Evolutionary conservation across 2,113 vertebrate genomes (phyloP).

Genomic region (Osmerus eperlanus): DNA sequence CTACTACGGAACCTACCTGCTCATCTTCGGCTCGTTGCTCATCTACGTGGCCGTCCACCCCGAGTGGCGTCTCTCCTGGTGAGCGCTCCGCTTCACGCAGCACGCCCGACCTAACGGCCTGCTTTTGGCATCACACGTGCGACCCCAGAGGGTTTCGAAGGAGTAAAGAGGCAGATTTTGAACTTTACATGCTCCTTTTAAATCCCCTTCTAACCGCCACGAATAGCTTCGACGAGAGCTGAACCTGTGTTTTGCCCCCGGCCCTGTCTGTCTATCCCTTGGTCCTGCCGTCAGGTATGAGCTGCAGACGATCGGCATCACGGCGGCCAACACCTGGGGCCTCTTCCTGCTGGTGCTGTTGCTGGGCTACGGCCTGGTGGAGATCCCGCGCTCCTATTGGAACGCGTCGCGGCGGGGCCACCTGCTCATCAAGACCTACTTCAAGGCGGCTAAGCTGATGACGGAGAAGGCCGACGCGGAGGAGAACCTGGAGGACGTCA

Average conservation of each 20-base stretch:
- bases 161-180: neutral
- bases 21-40: slow-evolving; percentile 95
- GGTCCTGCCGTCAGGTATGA: slow-evolving; percentile 77
- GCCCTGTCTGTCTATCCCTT: neutral
- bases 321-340: slow-evolving; percentile 97
- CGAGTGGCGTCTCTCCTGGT: slow-evolving; percentile 87
- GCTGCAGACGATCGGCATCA: slow-evolving; percentile 95
- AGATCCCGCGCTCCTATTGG: slow-evolving; percentile 95
- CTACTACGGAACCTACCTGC: slow-evolving; percentile 94
- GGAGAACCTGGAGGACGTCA: slow-evolving; percentile 94
- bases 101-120: too few species aligned
- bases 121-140: too few species aligned
- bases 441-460: slow-evolving; percentile 95
- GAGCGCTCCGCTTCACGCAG: slow-evolving; percentile 50
- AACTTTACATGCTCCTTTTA: neutral
- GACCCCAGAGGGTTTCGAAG: too few species aligned
- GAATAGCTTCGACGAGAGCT: neutral
- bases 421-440: slow-evolving; percentile 92
- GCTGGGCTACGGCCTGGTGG: slow-evolving; percentile 92
- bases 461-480: slow-evolving; percentile 96
- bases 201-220: neutral
- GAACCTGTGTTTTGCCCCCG: neutral
- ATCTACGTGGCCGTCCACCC: slow-evolving; percentile 96
- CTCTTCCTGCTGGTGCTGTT: slow-evolving; percentile 93
- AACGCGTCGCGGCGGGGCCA: slow-evolving; percentile 88